Percentiles rank a stretch among this genome's conserved stretches.
These are phyloP conservation scores for Sebastes hubbsi DNA, from an alignment of 2,797 vertebrate genomes.

Conservation along the genomic window DNA sequence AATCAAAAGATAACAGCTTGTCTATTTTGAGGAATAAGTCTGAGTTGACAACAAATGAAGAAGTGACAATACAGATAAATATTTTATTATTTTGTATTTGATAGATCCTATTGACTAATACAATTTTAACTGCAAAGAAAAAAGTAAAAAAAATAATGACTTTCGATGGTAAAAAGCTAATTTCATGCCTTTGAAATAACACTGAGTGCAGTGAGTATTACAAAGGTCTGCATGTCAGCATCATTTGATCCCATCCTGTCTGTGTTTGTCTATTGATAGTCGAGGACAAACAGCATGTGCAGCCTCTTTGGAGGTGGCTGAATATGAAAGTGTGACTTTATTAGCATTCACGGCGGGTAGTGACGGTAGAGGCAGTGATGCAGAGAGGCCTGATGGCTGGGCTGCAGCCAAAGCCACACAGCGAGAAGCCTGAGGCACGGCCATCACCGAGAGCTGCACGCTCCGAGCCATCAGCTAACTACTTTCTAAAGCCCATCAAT, in stretches of 20 bases:
- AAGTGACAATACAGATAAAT: neutral
- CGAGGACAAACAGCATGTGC: slow-evolving; percentile 16
- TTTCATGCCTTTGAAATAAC: neutral
- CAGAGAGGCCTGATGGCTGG: slow-evolving; percentile 46
- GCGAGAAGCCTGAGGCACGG: slow-evolving; percentile 40
- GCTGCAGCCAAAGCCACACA: slow-evolving; percentile 50
- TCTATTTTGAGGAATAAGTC: neutral
- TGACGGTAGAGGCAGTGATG: slow-evolving; percentile 29
- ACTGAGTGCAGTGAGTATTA: neutral
- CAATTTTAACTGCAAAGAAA: neutral
- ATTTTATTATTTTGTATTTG: neutral
- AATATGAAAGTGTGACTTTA: slow-evolving; percentile 56
- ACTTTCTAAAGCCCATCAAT: slow-evolving; percentile 59
- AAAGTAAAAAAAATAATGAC: neutral
- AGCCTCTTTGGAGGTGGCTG: slow-evolving; percentile 34
- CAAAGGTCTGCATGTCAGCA: slow-evolving; percentile 24
- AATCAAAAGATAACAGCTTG: neutral
- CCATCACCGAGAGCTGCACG: slow-evolving; percentile 29
- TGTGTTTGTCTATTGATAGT: slow-evolving; percentile 18
- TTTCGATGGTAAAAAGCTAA: neutral
- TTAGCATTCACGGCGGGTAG: slow-evolving; percentile 68
- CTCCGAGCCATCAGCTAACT: slow-evolving; percentile 59
- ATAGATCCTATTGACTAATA: neutral
- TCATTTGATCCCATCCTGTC: slow-evolving; percentile 25
- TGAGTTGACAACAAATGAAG: neutral